These are phyloP conservation scores for Alcis repandata DNA, from an alignment of 2,888 invertebrate genomes.

Conservation along the genomic window DNA sequence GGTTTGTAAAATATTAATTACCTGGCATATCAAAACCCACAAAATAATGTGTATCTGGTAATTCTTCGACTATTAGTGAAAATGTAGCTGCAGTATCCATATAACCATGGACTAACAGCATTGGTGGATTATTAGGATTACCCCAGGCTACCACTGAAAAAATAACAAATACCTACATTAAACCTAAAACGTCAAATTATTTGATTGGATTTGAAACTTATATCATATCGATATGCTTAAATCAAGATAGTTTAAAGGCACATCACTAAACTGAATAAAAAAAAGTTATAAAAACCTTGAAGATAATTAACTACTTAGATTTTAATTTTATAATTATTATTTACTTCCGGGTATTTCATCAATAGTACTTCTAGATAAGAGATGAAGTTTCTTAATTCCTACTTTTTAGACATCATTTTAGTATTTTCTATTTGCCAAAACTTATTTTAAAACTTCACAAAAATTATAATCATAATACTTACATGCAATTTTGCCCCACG, in stretches of 20 bases:
- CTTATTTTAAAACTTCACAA: too few species aligned
- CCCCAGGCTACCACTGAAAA: slow-evolving; percentile 86
- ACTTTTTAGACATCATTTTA: too few species aligned
- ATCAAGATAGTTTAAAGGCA: not conserved
- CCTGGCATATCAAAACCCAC: slow-evolving; percentile 81
- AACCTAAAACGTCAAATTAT: not conserved
- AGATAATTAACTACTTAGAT: too few species aligned
- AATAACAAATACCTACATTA: not conserved
- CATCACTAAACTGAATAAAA: not conserved
- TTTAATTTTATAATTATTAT: too few species aligned
- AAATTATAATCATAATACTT: slow-evolving; percentile 44
- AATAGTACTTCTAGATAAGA: too few species aligned
- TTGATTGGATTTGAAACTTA: too few species aligned
- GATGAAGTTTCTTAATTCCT: too few species aligned
- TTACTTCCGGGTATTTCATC: too few species aligned
- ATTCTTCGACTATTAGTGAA: slow-evolving; percentile 77
- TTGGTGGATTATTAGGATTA: slow-evolving; percentile 67
- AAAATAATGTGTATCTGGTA: slow-evolving; percentile 67
- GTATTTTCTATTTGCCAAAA: too few species aligned
- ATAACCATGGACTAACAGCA: slow-evolving; percentile 85
- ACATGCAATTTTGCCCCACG: slow-evolving; percentile 85
- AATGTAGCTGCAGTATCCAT: slow-evolving; percentile 87
- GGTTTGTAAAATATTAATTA: slow-evolving; percentile 22
- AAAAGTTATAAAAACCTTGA: too few species aligned
- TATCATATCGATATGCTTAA: too few species aligned